Evolutionary conservation across 2,888 invertebrate species (phyloP).

Genomic region (Metallyticus violacea): DNA sequence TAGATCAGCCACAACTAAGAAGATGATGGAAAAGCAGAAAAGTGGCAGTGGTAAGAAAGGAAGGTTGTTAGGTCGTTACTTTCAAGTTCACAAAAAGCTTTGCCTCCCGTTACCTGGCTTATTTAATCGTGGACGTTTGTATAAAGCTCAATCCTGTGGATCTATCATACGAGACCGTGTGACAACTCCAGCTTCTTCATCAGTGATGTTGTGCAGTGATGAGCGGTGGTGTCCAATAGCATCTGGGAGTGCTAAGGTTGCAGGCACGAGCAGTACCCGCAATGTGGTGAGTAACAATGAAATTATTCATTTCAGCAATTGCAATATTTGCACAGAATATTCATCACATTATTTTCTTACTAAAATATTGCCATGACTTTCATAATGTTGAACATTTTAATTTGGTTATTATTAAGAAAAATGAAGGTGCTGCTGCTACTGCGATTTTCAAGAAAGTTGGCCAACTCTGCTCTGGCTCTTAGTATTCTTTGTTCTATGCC

Average conservation of each 20-base stretch:
- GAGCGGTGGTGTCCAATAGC: constrained; percentile 46
- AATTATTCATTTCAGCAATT: too few relatives aligned
- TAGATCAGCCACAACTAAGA: constrained; percentile 15
- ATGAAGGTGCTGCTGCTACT: too few relatives aligned
- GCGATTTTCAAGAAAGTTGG: too few relatives aligned
- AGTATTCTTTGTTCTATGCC: too few relatives aligned
- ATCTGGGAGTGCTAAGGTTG: constrained; percentile 43
- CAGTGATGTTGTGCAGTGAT: constrained; percentile 43
- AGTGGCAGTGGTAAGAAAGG: constrained; percentile 51
- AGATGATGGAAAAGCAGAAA: constrained; percentile 38
- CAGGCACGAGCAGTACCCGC: constrained; percentile 5
- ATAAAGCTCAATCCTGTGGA: constrained; percentile 63
- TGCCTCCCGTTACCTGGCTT: constrained; percentile 59
- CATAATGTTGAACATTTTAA: too few relatives aligned
- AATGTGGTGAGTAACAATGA: constrained; percentile 10
- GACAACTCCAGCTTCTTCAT: constrained; percentile 44
- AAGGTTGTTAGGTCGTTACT: constrained; percentile 62
- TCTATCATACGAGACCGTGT: constrained; percentile 56
- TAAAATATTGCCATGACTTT: too few relatives aligned
- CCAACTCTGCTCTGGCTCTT: too few relatives aligned
- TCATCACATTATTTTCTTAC: too few relatives aligned
- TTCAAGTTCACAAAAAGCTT: constrained; percentile 65
- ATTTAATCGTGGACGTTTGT: constrained; percentile 54
- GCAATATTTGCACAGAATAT: too few relatives aligned
- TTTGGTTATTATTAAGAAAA: too few relatives aligned